Conservation (phyloP, 2,888 invertebrate species). For the Nipponacmea schrenckii region DNA sequence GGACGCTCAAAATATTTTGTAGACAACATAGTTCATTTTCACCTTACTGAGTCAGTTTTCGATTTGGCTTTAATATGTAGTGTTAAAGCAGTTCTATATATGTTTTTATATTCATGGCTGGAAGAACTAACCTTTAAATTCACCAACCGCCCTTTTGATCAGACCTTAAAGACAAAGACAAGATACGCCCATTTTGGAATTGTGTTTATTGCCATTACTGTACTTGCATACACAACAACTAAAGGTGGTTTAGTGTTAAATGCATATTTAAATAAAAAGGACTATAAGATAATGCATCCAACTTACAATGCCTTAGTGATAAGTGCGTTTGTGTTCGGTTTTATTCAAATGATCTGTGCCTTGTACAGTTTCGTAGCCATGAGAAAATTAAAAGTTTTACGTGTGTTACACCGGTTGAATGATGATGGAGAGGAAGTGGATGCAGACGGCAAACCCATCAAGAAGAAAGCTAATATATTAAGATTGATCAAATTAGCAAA, state of each 20-base stretch:
- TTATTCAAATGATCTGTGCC: constrained; percentile 49
- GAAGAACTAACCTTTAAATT: constrained; percentile 43
- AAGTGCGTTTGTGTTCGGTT: constrained; percentile 44
- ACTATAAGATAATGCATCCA: constrained; percentile 50
- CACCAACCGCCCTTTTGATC: constrained; percentile 44
- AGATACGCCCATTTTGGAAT: constrained; percentile 32
- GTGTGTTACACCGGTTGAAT: constrained; percentile 54
- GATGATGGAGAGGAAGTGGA: constrained; percentile 55
- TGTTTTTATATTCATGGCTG: constrained; percentile 42
- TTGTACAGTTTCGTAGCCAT: constrained; percentile 45
- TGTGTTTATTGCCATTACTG: constrained; percentile 33
- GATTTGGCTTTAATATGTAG: constrained; percentile 57
- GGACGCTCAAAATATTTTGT: constrained; percentile 59
- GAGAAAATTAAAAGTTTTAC: constrained; percentile 42
- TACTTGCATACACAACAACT: constrained; percentile 38
- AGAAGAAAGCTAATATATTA: constrained; percentile 45
- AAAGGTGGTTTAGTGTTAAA: constrained; percentile 52
- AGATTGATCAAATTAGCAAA: constrained; percentile 56
- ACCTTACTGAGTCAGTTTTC: constrained; percentile 57
- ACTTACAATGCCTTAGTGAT: constrained; percentile 57
- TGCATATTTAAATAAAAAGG: constrained; percentile 37
- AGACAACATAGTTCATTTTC: constrained; percentile 57
- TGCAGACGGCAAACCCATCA: constrained; percentile 54
- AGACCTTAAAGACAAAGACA: constrained; percentile 24
- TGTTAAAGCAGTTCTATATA: constrained; percentile 48